phyloP scores from a whole-genome alignment of 2,113 vertebrate genomes.

The Vulpes vulpes region DNA sequence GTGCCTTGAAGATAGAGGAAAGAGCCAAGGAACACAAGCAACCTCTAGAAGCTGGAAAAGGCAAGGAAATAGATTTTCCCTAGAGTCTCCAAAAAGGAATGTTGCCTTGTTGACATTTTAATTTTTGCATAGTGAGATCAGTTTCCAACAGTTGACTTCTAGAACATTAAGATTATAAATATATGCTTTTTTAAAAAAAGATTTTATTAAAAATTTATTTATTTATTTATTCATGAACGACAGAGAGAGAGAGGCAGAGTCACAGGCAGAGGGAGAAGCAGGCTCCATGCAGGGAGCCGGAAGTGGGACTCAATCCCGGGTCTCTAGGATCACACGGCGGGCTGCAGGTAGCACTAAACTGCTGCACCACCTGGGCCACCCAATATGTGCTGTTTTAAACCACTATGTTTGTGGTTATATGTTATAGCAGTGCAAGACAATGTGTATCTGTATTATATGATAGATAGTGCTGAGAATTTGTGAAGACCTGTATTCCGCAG shows the following conservation, averaged over 20 bases:
- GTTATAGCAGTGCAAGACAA: not conserved
- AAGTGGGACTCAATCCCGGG: too few species aligned
- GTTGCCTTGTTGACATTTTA: not conserved
- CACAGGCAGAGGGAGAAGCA: too few species aligned
- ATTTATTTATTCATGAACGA: too few species aligned
- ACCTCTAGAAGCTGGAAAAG: not conserved
- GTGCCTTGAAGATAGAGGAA: not conserved
- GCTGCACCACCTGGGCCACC: too few species aligned
- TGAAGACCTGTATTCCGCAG: not conserved
- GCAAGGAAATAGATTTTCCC: conserved; percentile 2
- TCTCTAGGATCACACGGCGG: too few species aligned
- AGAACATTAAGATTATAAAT: conserved; percentile 42
- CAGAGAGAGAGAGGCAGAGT: too few species aligned
- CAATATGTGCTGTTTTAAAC: not conserved
- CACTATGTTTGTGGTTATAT: conserved; percentile 33
- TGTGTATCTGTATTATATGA: not conserved
- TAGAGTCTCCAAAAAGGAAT: not conserved
- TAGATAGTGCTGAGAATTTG: not conserved
- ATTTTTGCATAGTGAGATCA: not conserved
- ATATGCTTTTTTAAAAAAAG: too few species aligned
- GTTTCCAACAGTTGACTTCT: not conserved
- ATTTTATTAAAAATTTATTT: too few species aligned
- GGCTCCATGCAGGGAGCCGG: too few species aligned
- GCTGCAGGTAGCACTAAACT: too few species aligned
- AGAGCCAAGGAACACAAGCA: conserved; percentile 2